Conservation (phyloP, 1,140 invertebrate genomes). For the Aradophagus sp. region DNA sequence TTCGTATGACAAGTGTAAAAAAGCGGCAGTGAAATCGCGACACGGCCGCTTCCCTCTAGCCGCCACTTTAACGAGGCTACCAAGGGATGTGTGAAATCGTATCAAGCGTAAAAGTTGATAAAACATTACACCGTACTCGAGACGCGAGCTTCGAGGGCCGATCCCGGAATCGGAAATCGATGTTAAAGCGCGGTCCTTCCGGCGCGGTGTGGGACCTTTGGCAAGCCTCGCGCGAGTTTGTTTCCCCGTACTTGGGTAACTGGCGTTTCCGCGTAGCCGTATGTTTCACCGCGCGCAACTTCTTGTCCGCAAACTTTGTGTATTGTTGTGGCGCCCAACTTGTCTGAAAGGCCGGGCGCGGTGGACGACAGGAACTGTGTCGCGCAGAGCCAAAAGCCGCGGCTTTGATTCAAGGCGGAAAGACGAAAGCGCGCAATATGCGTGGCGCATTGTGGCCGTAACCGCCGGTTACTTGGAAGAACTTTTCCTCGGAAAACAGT, state of each 20-base stretch:
- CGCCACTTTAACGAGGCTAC: slow-evolving; percentile 1
- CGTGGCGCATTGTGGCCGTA: slow-evolving; percentile 23
- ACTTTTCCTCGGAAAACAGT: slow-evolving; percentile 46
- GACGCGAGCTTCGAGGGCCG: slow-evolving; percentile 3
- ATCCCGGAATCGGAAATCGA: slow-evolving; percentile 44
- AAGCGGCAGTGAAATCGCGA: too few relatives aligned
- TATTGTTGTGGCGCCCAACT: slow-evolving; percentile 54
- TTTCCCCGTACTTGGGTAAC: slow-evolving; percentile 33
- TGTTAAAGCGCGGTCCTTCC: slow-evolving; percentile 31
- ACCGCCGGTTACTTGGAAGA: slow-evolving; percentile 43
- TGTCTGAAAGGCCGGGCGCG: slow-evolving; percentile 39
- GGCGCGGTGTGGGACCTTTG: slow-evolving; percentile 38
- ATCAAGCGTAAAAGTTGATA: slow-evolving; percentile 22
- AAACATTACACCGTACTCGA: slow-evolving; percentile 32
- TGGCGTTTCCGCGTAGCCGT: slow-evolving; percentile 23
- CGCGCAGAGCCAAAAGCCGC: slow-evolving; percentile 15
- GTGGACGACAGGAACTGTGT: slow-evolving; percentile 39
- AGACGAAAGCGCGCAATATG: slow-evolving; percentile 34
- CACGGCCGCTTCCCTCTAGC: too few relatives aligned
- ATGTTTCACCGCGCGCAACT: slow-evolving; percentile 31
- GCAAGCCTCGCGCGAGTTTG: slow-evolving; percentile 20
- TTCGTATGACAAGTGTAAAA: too few relatives aligned
- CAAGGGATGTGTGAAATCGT: slow-evolving; percentile 22
- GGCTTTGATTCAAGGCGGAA: slow-evolving; percentile 40
- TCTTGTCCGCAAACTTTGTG: slow-evolving; percentile 39